Conservation (phyloP, 2,113 vertebrate species). For the Hippocampus comes region DNA sequence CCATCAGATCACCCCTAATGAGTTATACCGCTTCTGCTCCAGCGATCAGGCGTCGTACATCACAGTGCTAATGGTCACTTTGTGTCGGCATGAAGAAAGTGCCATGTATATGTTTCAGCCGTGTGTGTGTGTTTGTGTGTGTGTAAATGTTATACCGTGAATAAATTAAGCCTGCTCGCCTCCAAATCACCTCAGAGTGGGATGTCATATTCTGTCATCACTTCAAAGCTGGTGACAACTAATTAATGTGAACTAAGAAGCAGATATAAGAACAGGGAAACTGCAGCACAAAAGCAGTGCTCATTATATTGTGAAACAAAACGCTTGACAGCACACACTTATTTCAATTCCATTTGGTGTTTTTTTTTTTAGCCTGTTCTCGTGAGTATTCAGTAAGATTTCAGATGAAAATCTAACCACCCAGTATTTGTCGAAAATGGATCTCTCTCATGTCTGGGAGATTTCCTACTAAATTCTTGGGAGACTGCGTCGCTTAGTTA, state of each 20-base stretch:
- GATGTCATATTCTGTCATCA: slow-evolving; percentile 33
- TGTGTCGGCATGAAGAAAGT: slow-evolving; percentile 2
- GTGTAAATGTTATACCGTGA: not conserved
- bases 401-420: not conserved
- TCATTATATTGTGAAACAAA: not conserved
- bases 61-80: slow-evolving; percentile 35
- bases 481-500: not conserved
- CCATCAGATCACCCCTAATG: slow-evolving; percentile 52
- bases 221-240: slow-evolving; percentile 43
- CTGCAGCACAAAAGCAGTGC: not conserved
- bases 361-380: not conserved
- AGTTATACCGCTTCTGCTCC: slow-evolving; percentile 27
- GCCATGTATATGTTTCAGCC: not conserved
- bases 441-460: not conserved
- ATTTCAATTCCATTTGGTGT: not conserved
- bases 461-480: not conserved
- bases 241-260: slow-evolving; percentile 22
- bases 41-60: slow-evolving; percentile 41
- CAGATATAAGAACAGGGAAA: not conserved
- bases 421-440: not conserved
- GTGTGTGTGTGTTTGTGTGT: not conserved
- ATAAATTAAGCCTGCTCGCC: not conserved
- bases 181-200: slow-evolving; percentile 29
- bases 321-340: not conserved
- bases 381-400: not conserved